Evolutionary conservation across 2,797 vertebrate species (phyloP).

Genomic region (Argya squamiceps): DNA sequence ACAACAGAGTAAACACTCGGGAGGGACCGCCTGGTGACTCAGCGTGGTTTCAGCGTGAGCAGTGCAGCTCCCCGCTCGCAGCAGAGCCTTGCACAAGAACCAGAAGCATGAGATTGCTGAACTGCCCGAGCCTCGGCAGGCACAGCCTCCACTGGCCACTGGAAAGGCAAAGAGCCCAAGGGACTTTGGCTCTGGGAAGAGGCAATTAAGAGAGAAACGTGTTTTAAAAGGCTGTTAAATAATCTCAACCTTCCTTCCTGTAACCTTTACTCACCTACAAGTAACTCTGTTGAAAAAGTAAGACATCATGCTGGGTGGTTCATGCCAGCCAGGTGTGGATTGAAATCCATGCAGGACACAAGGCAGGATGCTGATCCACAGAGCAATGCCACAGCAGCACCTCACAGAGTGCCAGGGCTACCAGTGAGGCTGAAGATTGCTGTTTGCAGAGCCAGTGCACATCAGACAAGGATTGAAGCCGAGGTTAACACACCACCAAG

Average conservation of each 20-base stretch:
- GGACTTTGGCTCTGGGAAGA: not conserved
- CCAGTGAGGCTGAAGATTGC: not conserved
- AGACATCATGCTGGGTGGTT: fast-evolving
- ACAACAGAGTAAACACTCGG: not conserved
- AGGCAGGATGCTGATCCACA: not conserved
- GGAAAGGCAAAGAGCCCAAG: not conserved
- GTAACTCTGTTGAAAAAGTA: not conserved
- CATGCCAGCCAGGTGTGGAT: not conserved
- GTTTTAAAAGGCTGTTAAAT: not conserved
- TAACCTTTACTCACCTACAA: not conserved
- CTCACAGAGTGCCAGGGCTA: not conserved
- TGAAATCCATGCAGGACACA: not conserved
- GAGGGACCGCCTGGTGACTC: not conserved
- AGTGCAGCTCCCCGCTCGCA: not conserved
- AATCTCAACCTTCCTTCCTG: not conserved
- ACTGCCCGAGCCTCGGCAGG: not conserved
- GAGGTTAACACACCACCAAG: not conserved
- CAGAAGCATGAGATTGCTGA: not conserved
- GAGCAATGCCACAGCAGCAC: not conserved
- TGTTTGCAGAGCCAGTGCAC: not conserved
- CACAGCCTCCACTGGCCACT: not conserved
- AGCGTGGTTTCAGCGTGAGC: not conserved
- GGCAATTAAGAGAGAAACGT: not conserved
- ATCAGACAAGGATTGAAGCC: not conserved
- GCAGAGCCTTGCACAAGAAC: not conserved